Base-by-base conservation (phyloP, 30 jellyfish, hydroid and myxozoan species). In the Catostylus mosaicus region DNA sequence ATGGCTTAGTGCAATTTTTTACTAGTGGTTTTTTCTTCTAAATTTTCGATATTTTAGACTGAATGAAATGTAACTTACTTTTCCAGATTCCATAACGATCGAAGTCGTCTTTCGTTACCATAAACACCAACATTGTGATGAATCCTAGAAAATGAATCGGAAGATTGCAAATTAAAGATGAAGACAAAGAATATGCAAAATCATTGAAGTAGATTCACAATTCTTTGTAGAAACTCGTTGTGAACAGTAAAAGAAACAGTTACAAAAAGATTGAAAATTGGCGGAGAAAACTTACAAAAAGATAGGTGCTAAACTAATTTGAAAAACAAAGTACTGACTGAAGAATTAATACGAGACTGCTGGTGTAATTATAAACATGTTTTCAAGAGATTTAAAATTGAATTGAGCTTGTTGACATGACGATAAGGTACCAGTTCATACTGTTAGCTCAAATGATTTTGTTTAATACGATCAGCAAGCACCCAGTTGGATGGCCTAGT, bases 71-170 rank as follows among this genome's bases (percentile, higher is more conserved):
- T 52, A 19, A 79, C 92, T 82, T 36, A 82, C 92, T 82, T 82
- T 82, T 82, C 92, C 92, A 82, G 19, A 82, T 82, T 56, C 92
- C 92, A 61, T 82, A 82, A 31, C 92, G 92, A 70, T 82, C 92
- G 54, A 67, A 60, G 35, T 82, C 92, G 75, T 82, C 92, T 54
- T 82, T 82, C 19, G 92, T 82, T 56, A 82, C 92, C 92, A 82
- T 82, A 57, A 82, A 82, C 75, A 82, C 92, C 82, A 82, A 82
- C 92, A 82, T 82, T 34, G 52, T 29, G 82, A 82, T 57, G 75
- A 82, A 82, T 34, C 78, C 92, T 82, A 43, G 2, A 36, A 48
- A 27, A 9, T 4, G 20, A 48, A 3, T 48, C 3, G 24, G 20
- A 16, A 8, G 11, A 48, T 31, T 31, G 19, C 1, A 2, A 65